Percentiles rank a stretch among this genome's conserved stretches.
Evolutionary conservation across 1,140 invertebrate species (phyloP).

Genomic region (Macrostomum lignano): DNA sequence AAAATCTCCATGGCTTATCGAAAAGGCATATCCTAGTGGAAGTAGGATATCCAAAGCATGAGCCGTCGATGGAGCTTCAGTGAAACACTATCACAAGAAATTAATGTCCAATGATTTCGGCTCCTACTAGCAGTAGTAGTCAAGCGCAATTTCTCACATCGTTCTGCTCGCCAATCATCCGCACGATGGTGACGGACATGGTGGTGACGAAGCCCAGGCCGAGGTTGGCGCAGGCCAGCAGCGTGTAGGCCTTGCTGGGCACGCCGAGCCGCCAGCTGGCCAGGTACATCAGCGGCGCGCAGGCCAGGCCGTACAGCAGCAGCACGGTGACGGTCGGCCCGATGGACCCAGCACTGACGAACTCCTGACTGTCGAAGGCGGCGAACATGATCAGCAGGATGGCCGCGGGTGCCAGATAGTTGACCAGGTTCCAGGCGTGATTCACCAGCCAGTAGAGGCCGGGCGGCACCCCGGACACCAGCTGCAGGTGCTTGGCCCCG

Average conservation of each 20-base stretch:
- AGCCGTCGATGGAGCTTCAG: too few species aligned
- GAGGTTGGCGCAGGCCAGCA: slow-evolving; percentile 37
- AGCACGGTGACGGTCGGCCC: slow-evolving; percentile 30
- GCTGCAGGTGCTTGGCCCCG: slow-evolving; percentile 38
- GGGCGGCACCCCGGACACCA: slow-evolving; percentile 41
- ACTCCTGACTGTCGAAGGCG: slow-evolving; percentile 33
- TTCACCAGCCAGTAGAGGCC: slow-evolving; percentile 29
- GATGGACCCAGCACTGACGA: slow-evolving; percentile 31
- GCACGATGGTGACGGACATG: too few species aligned
- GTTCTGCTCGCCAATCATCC: too few species aligned
- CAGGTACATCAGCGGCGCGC: slow-evolving; percentile 37
- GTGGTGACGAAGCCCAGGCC: slow-evolving; percentile 39
- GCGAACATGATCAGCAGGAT: slow-evolving; percentile 33
- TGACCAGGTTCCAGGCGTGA: slow-evolving; percentile 34
- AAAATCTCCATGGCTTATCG: too few species aligned
- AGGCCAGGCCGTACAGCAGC: slow-evolving; percentile 34
- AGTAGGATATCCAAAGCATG: too few species aligned
- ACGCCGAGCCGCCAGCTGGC: slow-evolving; percentile 34
- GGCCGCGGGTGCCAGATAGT: slow-evolving; percentile 32
- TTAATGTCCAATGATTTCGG: too few species aligned
- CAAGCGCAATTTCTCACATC: too few species aligned
- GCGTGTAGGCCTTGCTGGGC: slow-evolving; percentile 41
- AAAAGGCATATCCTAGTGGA: too few species aligned
- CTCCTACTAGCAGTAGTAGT: too few species aligned
- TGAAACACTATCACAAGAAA: too few species aligned